Evolutionary conservation across 2,888 invertebrate genomes (phyloP).

Genomic region (Leucozona laternaria): DNA sequence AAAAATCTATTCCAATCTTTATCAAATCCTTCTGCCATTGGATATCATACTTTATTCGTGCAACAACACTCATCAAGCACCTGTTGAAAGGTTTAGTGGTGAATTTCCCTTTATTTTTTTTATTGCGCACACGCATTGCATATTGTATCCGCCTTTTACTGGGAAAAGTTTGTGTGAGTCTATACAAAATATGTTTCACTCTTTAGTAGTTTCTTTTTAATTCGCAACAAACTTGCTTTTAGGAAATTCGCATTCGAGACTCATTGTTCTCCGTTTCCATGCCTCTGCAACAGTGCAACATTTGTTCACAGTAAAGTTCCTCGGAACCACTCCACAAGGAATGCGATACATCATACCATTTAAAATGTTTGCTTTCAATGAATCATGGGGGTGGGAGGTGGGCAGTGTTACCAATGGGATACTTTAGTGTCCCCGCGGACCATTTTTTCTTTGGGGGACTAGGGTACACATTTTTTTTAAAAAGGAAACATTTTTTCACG

Average conservation of each 20-base stretch:
- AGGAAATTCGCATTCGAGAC: neutral
- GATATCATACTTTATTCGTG: slow-evolving; percentile 65
- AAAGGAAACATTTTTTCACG: no score
- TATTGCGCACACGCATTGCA: slow-evolving; percentile 70
- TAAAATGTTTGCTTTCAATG: no score
- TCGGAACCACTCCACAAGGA: neutral
- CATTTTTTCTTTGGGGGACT: no score
- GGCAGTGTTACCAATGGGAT: no score
- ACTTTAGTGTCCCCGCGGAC: no score
- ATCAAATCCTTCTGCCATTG: slow-evolving; percentile 71
- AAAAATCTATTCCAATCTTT: slow-evolving; percentile 67
- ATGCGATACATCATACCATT: no score
- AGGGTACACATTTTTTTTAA: no score
- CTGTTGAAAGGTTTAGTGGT: slow-evolving; percentile 61
- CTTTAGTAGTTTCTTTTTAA: neutral
- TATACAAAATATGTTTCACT: slow-evolving; percentile 7
- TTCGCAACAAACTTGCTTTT: neutral
- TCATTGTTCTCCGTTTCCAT: neutral
- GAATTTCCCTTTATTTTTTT: slow-evolving; percentile 69
- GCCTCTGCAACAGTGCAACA: no score
- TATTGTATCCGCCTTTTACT: slow-evolving; percentile 68
- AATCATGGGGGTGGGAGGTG: no score
- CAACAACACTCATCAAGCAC: slow-evolving; percentile 68
- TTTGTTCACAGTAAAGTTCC: neutral
- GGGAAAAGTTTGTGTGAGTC: slow-evolving; percentile 40